Conservation (phyloP, 92 coral and sea anemone genomes). For the Zoanthus solanderi region DNA sequence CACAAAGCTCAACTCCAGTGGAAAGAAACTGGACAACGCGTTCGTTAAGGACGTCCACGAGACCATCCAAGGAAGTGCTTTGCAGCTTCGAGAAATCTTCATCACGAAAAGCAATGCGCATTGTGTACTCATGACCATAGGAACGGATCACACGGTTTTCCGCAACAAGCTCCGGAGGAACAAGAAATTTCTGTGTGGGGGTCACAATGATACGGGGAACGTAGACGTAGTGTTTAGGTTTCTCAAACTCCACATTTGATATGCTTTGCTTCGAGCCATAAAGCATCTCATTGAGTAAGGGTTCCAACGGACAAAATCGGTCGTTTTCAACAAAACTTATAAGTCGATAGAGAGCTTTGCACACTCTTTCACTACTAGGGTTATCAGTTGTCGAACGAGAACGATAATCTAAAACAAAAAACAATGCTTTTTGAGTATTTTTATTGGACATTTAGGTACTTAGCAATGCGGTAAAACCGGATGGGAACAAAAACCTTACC, state of each 20-base stretch:
- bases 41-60: conserved; percentile 66
- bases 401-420: not conserved
- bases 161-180: conserved; percentile 90
- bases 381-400: not conserved
- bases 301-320: conserved; percentile 77
- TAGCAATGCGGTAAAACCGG: no score
- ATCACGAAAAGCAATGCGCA: conserved; percentile 93
- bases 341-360: conserved; percentile 74
- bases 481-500: no score
- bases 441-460: no score
- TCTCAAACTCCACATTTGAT: conserved; percentile 68
- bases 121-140: conserved; percentile 73
- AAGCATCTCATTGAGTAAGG: conserved; percentile 61
- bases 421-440: no score
- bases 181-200: conserved; percentile 85
- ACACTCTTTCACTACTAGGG: conserved; percentile 26
- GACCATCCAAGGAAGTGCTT: conserved; percentile 66
- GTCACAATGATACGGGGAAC: conserved; percentile 91
- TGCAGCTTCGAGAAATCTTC: conserved; percentile 93
- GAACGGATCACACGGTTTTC: conserved; percentile 94
- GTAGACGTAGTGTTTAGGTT: conserved; percentile 87
- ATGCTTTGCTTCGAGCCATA: conserved; percentile 65
- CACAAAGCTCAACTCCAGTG: conserved; percentile 64
- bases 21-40: conserved; percentile 73
- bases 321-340: conserved; percentile 63